Conservation (phyloP, 2,797 vertebrate genomes). For the Antennarius maculatus region DNA sequence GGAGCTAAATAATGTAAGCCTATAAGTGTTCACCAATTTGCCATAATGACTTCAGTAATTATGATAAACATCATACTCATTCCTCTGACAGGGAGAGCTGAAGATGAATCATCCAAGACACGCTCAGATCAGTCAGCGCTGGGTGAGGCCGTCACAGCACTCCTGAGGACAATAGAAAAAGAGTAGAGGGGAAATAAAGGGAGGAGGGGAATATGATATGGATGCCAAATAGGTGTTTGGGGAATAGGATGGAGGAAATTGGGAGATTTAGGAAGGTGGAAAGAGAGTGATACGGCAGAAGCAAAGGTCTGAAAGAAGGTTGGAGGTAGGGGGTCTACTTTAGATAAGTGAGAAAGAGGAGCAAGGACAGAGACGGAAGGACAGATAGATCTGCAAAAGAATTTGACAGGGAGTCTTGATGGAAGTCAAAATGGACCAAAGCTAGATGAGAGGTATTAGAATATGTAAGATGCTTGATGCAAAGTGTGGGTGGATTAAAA, state of each 20-base stretch:
- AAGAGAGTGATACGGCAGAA: constrained; percentile 29
- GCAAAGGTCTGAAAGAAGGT: constrained; percentile 20
- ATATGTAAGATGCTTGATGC: neutral
- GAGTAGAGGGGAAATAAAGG: constrained; percentile 40
- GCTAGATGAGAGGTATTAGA: constrained; percentile 7
- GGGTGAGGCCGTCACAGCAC: constrained; percentile 45
- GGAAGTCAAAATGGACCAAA: constrained; percentile 1
- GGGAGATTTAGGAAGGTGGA: constrained; percentile 47
- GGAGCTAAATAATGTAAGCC: constrained; percentile 52
- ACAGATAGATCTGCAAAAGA: constrained; percentile 19
- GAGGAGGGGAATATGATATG: constrained; percentile 37
- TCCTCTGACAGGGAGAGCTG: constrained; percentile 36
- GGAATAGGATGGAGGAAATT: constrained; percentile 43
- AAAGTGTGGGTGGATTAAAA: constrained; percentile 25
- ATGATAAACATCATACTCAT: constrained; percentile 66
- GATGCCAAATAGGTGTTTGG: constrained; percentile 47
- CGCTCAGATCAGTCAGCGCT: constrained; percentile 45
- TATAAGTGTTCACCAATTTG: constrained; percentile 62
- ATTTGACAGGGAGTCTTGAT: constrained; percentile 11
- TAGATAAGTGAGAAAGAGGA: constrained; percentile 21
- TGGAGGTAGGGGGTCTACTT: constrained; percentile 8
- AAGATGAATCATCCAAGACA: constrained; percentile 60
- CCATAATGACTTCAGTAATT: constrained; percentile 64
- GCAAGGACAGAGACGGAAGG: constrained; percentile 7
- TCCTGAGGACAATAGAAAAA: constrained; percentile 62